Base-by-base conservation (phyloP, 2,797 vertebrate genomes). In the Cyprinella venusta region DNA sequence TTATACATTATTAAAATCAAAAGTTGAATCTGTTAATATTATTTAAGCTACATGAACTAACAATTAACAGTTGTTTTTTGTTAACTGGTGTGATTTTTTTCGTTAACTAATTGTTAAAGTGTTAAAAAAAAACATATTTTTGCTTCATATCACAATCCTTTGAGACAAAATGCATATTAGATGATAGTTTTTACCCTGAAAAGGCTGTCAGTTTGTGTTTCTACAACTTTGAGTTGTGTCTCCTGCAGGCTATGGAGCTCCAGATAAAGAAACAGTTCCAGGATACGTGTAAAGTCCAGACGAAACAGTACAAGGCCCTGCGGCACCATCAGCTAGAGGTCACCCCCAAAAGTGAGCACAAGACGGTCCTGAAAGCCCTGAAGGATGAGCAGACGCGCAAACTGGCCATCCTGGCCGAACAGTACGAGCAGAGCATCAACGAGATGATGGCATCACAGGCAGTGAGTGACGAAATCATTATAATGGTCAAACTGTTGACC, bases 191-290 rank as follows among this genome's bases (percentile, higher is more conserved):
- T 18, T 40, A 30, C 38, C 13, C 54, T 33, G 54, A 48, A 67
- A 75, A 5, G 15, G 10, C 59, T 26, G 33, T 48, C n/a, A 8
- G 10, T 71, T 48, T 70, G 52, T 38, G 67, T 21, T 40, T 15
- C 30, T 40, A 21, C 18, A 50, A n/a, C 52, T 18, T 5, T 77
- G 56, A 63, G 24, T 21, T n/a, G 40, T 61, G 18, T 45, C 12
- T 80, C 70, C 79, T 61, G 76, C 92, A 99, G 98, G 97, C 95
- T 87, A 95, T 99, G 97, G 98, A 99, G 96, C 96, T 99, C 96
- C 98, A 99, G 95, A 99, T 99, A 89, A 99, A 99, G 94, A 99
- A 99, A 93, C 98, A 99, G 95, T 99, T 99, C 94, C 98, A 99
- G 95, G 98, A 99, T 91, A 99, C 97, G n/a, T 99, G 98, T 93